Evolutionary conservation across 92 coral and sea anemone genomes (phyloP).

Genomic region (Zoanthus sansibaricus): DNA sequence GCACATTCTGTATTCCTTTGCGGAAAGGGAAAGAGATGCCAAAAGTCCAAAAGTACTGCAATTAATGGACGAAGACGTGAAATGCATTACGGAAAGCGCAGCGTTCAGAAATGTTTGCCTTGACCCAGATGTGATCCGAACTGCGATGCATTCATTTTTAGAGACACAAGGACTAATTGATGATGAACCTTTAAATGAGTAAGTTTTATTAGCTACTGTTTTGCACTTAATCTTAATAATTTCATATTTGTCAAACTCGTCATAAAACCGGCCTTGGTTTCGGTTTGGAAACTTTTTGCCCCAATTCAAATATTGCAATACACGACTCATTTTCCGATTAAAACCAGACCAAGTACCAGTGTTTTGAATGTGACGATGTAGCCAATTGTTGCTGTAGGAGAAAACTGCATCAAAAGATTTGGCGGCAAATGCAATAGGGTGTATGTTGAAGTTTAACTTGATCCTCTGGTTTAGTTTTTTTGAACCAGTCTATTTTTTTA

Average conservation of each 20-base stretch:
- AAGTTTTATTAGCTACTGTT: background rate
- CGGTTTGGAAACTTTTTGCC: background rate
- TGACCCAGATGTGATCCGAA: background rate
- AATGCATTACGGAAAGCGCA: background rate
- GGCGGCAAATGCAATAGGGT: too few relatives aligned
- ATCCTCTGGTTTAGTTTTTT: too few relatives aligned
- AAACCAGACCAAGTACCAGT: too few relatives aligned
- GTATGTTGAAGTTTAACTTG: too few relatives aligned
- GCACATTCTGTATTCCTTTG: background rate
- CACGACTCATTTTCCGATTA: background rate
- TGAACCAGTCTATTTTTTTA: too few relatives aligned
- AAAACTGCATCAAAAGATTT: too few relatives aligned
- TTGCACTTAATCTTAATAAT: background rate
- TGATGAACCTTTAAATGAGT: conserved; percentile 26
- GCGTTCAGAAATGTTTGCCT: conserved; percentile 16
- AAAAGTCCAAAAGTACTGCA: background rate
- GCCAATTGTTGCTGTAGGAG: too few relatives aligned
- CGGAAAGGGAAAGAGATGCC: conserved; percentile 15
- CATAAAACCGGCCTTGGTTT: background rate
- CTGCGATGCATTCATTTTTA: conserved; percentile 24
- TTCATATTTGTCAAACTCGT: background rate
- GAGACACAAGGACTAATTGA: conserved; percentile 26
- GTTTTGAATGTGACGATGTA: too few relatives aligned
- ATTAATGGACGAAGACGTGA: background rate
- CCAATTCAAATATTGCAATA: background rate